Evolutionary conservation across 2,113 vertebrate species (phyloP).

Genomic region (Crotalus tigris): DNA sequence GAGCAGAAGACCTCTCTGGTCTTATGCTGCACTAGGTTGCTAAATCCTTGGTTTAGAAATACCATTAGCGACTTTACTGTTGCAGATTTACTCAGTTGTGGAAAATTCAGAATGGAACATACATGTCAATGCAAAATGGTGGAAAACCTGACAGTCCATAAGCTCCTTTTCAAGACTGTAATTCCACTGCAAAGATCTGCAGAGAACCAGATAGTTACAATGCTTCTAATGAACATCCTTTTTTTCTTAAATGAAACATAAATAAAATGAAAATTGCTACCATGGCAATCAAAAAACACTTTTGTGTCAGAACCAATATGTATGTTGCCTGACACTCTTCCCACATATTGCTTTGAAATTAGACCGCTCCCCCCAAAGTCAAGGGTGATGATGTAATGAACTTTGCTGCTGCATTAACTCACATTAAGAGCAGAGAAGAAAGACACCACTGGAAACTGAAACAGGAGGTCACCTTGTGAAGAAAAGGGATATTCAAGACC

Average conservation of each 20-base stretch:
- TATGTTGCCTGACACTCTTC: constrained; percentile 48
- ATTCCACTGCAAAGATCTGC: constrained; percentile 55
- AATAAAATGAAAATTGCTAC: constrained; percentile 67
- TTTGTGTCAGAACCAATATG: constrained; percentile 58
- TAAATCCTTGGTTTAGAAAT: background rate
- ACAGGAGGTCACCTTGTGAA: constrained; percentile 43
- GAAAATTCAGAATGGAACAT: background rate
- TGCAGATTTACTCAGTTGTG: background rate
- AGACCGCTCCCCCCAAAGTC: constrained; percentile 29
- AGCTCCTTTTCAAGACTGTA: constrained; percentile 51
- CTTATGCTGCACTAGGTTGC: background rate
- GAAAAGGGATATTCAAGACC: constrained; percentile 26
- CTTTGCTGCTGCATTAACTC: constrained; percentile 32
- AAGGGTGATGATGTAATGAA: constrained; percentile 41
- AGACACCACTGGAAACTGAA: constrained; percentile 39
- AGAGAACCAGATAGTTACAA: constrained; percentile 64
- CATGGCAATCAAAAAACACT: constrained; percentile 52
- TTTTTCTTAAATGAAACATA: constrained; percentile 41
- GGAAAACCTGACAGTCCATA: background rate
- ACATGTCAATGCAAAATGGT: background rate
- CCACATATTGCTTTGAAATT: constrained; percentile 36
- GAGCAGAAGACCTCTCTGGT: background rate
- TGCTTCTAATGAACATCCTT: constrained; percentile 59
- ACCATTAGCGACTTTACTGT: background rate
- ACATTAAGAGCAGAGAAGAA: constrained; percentile 40